A percentile compares a stretch with the other conserved stretches of the same genome.
Conservation (phyloP, 2,113 vertebrate species). For the Lasiurus borealis region DNA sequence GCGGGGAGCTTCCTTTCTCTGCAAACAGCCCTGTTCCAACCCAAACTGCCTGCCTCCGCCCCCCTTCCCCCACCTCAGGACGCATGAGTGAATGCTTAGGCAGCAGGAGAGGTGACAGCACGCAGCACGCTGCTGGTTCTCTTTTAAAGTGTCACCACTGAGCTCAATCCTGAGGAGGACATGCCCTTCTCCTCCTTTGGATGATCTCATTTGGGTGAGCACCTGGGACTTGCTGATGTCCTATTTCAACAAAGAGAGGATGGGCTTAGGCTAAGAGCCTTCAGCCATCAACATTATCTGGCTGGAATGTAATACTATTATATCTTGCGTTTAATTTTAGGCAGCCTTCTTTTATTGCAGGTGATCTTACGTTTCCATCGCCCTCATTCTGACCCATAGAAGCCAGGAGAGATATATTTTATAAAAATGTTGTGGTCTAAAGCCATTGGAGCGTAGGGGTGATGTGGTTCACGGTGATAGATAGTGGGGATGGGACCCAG, state of each 20-base stretch:
- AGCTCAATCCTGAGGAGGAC: not conserved
- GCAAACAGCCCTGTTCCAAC: not conserved
- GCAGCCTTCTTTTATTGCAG: not conserved
- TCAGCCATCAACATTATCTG: not conserved
- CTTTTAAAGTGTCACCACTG: not conserved
- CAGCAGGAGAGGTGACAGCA: not conserved
- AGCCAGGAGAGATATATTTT: not conserved
- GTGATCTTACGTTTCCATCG: not conserved
- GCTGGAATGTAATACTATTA: slow-evolving; percentile 38
- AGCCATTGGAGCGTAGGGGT: not conserved
- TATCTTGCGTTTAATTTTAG: slow-evolving; percentile 28
- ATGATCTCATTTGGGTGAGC: slow-evolving; percentile 36
- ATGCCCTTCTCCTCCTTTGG: not conserved
- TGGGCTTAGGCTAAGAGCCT: not conserved
- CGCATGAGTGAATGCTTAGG: not conserved
- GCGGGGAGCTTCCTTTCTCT: not conserved
- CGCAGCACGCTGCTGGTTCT: rapidly evolving
- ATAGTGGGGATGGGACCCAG: not conserved
- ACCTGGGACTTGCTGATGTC: slow-evolving; percentile 56
- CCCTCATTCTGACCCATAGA: not conserved
- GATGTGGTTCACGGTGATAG: not conserved
- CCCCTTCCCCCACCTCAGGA: not conserved
- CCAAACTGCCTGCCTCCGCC: not conserved
- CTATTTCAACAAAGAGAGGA: slow-evolving; percentile 5
- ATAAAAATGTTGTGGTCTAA: not conserved